Evolutionary conservation across 2,797 vertebrate genomes (phyloP).

Genomic region (Rhinoraja longicauda): DNA sequence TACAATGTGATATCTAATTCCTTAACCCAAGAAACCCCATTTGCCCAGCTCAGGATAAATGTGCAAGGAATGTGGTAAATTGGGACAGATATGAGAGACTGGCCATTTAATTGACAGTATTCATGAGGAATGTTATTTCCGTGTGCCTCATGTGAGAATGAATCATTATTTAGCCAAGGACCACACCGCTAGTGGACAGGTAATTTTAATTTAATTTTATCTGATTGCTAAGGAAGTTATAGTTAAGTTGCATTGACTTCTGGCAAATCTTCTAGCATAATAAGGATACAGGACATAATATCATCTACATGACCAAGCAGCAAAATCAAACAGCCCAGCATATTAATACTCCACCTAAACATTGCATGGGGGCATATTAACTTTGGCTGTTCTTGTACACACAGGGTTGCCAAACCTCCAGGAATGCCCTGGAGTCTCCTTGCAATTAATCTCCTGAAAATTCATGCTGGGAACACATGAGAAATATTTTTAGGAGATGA

Average conservation of each 20-base stretch:
- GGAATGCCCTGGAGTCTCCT: not conserved
- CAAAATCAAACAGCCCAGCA: not conserved
- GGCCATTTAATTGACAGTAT: not conserved
- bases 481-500: not conserved
- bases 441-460: not conserved
- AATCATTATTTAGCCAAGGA: not conserved
- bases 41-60: constrained; percentile 28
- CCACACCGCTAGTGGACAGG: not conserved
- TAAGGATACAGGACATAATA: not conserved
- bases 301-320: not conserved
- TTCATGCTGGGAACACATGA: not conserved
- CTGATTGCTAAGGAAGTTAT: not conserved
- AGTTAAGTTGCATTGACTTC: constrained; percentile 2
- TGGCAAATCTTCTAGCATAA: not conserved
- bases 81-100: not conserved
- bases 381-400: not conserved
- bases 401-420: not conserved
- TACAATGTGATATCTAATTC: constrained; percentile 41
- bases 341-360: too few species aligned
- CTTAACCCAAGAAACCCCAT: constrained; percentile 43
- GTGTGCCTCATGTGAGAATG: not conserved
- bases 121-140: not conserved
- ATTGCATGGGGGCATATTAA: not conserved
- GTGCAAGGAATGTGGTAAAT: not conserved
- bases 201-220: not conserved